These are phyloP conservation scores for Periophthalmodon schlosseri DNA, from an alignment of 2,113 vertebrate species.

Conservation along the genomic window DNA sequence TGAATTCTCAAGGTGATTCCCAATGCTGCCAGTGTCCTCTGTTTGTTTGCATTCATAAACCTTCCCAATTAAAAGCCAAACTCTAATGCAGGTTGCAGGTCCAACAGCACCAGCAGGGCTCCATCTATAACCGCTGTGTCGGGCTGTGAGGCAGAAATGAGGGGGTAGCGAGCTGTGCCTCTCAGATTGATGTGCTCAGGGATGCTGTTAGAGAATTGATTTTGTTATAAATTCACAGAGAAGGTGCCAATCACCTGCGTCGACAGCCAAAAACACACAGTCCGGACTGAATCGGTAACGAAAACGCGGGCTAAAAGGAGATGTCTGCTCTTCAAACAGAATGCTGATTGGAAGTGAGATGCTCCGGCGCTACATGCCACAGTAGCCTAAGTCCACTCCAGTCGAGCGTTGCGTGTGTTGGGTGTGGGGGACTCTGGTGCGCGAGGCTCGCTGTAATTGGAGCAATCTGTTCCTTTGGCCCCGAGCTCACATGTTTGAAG, in stretches of 20 bases:
- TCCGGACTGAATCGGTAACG: slow-evolving; percentile 61
- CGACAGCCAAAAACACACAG: slow-evolving; percentile 60
- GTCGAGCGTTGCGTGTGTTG: slow-evolving; percentile 63
- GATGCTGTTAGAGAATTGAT: slow-evolving; percentile 74
- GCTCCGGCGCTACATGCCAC: slow-evolving; percentile 63
- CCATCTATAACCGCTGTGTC: slow-evolving; percentile 53
- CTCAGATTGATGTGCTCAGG: slow-evolving; percentile 65
- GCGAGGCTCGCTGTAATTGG: slow-evolving; percentile 76
- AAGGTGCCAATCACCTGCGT: slow-evolving; percentile 70
- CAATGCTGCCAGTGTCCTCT: slow-evolving; percentile 34
- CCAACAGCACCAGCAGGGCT: slow-evolving; percentile 47
- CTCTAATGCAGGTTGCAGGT: slow-evolving; percentile 33
- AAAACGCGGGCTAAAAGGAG: slow-evolving; percentile 64
- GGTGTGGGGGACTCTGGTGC: slow-evolving; percentile 64
- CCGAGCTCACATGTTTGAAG: slow-evolving; percentile 69
- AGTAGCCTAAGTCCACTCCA: slow-evolving; percentile 70
- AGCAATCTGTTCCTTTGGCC: slow-evolving; percentile 73
- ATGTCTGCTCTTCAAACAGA: slow-evolving; percentile 68
- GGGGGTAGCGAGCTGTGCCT: slow-evolving; percentile 53
- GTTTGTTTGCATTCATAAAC: slow-evolving; percentile 48
- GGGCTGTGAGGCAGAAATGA: slow-evolving; percentile 56
- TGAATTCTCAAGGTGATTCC: slow-evolving; percentile 72
- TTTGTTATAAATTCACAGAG: slow-evolving; percentile 75
- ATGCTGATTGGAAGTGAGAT: slow-evolving; percentile 72
- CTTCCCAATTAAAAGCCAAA: slow-evolving; percentile 61